phyloP scores from a whole-genome alignment of 2,113 vertebrate genomes.

The Podarcis cretensis region DNA sequence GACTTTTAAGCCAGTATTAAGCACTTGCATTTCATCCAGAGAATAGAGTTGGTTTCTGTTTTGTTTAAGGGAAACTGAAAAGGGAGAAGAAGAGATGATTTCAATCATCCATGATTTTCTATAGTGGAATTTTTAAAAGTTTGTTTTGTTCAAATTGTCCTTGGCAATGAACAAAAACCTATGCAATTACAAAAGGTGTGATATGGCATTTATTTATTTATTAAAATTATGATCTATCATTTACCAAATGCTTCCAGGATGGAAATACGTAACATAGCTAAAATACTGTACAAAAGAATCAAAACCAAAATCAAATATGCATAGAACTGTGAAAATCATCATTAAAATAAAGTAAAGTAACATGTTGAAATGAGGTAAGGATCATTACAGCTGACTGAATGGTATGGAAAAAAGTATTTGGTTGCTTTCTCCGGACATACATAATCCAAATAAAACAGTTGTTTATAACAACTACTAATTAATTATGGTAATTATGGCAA shows the following conservation, averaged over 20 bases:
- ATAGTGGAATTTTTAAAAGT: background rate
- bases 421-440: background rate
- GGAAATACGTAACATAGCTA: too few relatives aligned
- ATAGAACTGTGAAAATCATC: too few relatives aligned
- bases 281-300: too few relatives aligned
- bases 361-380: too few relatives aligned
- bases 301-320: too few relatives aligned
- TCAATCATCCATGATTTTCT: background rate
- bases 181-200: background rate
- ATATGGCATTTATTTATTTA: too few relatives aligned
- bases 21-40: background rate
- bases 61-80: background rate
- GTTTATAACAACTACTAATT: background rate
- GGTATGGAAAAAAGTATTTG: background rate
- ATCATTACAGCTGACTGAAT: too few relatives aligned
- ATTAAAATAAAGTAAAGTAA: too few relatives aligned
- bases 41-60: background rate
- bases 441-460: background rate
- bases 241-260: too few relatives aligned
- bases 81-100: background rate
- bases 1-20: slow-evolving; percentile 6
- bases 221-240: too few relatives aligned
- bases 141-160: background rate
- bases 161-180: background rate
- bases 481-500: background rate